Conservation (phyloP, 2,888 invertebrate genomes). For the Lasioglossum vierecki region DNA sequence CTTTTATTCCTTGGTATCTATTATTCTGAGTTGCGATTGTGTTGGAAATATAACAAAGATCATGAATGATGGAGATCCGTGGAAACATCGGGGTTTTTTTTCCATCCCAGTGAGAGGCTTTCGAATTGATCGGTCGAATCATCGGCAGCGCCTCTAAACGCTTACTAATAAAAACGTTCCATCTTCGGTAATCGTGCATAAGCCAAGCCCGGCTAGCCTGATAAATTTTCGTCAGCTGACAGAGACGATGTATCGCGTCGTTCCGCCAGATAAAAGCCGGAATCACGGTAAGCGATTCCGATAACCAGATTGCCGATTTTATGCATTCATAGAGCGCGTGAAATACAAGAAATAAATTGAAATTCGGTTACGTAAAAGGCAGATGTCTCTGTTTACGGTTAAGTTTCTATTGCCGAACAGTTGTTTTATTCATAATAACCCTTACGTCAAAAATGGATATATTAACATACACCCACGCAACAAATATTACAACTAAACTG, state of each 20-base stretch:
- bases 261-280: conserved; percentile 26
- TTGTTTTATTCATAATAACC: background rate
- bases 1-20: conserved; percentile 4
- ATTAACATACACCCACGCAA: background rate
- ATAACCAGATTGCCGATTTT: conserved; percentile 31
- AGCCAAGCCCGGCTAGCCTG: conserved; percentile 15
- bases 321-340: background rate
- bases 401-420: background rate
- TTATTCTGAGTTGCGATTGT: background rate
- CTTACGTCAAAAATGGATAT: background rate
- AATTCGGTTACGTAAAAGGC: background rate
- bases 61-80: conserved; percentile 16
- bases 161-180: conserved; percentile 38
- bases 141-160: conserved; percentile 17
- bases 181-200: conserved; percentile 50
- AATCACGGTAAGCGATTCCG: conserved; percentile 50
- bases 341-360: background rate
- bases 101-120: conserved; percentile 2
- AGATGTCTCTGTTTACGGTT: background rate
- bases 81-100: background rate
- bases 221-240: conserved; percentile 27
- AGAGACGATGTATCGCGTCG: conserved; percentile 32
- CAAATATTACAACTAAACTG: too few relatives aligned
- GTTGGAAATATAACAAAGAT: conserved; percentile 5
- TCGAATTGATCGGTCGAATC: conserved; percentile 24